phyloP scores from a whole-genome alignment of 2,113 vertebrate species.

The Candoia aspera region DNA sequence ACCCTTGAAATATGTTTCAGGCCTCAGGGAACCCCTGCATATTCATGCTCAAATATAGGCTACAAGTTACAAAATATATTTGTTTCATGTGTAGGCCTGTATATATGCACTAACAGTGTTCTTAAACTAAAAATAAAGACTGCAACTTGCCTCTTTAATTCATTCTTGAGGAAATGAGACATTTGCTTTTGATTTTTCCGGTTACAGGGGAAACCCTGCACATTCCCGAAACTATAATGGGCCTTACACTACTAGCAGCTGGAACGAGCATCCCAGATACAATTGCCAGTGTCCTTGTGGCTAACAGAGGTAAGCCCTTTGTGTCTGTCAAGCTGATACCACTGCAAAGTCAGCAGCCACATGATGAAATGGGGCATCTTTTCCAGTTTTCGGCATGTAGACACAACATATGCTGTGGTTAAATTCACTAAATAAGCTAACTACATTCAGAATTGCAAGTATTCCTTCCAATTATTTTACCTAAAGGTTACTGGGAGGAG shows the following conservation, averaged over 20 bases:
- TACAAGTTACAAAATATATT: too few species aligned
- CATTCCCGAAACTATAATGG: conserved; percentile 96
- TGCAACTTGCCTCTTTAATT: too few species aligned
- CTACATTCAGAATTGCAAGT: background rate
- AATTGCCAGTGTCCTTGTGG: conserved; percentile 91
- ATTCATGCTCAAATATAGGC: too few species aligned
- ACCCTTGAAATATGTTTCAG: too few species aligned
- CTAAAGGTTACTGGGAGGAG: background rate
- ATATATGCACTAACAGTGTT: too few species aligned
- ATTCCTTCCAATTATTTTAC: background rate
- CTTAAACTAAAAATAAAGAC: too few species aligned
- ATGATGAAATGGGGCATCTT: background rate
- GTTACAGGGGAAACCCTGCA: conserved; percentile 87
- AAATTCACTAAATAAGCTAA: background rate
- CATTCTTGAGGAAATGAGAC: conserved; percentile 11
- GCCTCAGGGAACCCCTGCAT: too few species aligned
- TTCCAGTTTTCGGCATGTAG: background rate
- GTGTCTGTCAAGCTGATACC: background rate
- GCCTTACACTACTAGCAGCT: conserved; percentile 92
- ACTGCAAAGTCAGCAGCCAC: background rate
- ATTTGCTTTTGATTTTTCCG: background rate
- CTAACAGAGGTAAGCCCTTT: conserved; percentile 86
- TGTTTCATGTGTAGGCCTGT: too few species aligned
- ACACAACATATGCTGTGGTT: background rate
- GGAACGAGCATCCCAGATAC: conserved; percentile 98